These are phyloP conservation scores for Misgurnus anguillicaudatus DNA, from an alignment of 2,113 vertebrate species.

Conservation along the genomic window DNA sequence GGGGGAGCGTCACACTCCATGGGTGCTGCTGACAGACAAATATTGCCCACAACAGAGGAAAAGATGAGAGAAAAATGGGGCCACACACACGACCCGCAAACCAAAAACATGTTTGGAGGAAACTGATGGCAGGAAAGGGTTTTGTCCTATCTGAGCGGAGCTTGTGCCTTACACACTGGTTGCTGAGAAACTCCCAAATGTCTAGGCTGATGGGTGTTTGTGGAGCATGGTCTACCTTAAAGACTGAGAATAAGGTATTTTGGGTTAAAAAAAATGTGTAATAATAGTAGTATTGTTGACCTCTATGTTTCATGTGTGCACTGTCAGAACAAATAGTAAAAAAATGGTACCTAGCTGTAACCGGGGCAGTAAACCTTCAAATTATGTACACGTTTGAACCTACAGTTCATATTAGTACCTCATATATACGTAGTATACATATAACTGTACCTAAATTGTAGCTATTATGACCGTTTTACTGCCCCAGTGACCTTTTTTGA, in stretches of 20 bases:
- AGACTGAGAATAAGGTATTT: no score
- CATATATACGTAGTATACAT: no score
- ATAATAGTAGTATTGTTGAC: no score
- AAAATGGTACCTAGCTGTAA: no score
- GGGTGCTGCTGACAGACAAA: conserved; percentile 41
- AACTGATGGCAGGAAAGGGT: conserved; percentile 24
- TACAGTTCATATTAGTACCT: no score
- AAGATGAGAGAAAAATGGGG: conserved; percentile 2
- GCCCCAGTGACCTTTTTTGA: no score
- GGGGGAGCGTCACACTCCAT: neutral
- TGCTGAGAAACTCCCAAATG: neutral
- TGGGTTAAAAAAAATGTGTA: no score
- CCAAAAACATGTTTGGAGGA: conserved; percentile 7
- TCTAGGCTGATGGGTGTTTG: neutral
- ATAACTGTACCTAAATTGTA: no score
- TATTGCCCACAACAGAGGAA: conserved; percentile 15
- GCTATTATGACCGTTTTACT: no score
- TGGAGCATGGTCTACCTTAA: neutral
- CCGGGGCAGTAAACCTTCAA: no score
- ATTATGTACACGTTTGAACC: no score
- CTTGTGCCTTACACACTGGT: neutral
- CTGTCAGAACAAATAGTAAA: no score
- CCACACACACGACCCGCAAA: conserved; percentile 12
- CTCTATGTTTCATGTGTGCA: neutral
- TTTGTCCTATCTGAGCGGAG: neutral